Evolutionary conservation across 2,888 invertebrate species (phyloP), one percentile per base, ranked within the genome.

Genomic region (Antheraea assamensis): DNA sequence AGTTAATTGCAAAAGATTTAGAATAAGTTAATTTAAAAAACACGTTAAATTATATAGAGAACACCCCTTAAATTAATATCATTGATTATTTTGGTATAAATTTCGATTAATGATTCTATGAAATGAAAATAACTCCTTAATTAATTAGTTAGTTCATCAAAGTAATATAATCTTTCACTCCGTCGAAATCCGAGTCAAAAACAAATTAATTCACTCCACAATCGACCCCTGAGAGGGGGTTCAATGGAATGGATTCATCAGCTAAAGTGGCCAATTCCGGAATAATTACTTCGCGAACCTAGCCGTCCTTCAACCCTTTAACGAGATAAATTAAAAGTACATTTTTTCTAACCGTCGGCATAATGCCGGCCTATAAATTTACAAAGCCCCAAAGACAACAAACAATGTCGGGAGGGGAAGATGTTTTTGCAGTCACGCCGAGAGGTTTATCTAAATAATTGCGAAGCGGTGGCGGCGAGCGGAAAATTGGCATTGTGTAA

Each of bases 311-410:
- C 93, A 94, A 94, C 94, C 94, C 94, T 94, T 94, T 94, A 94
- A 94, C 93, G 93, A 94, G 94, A 94, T 93, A 94, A 94, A 94
- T 94, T 94, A 94, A 94, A 94, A 94, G 94, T 93, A 93, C 92
- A 93, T 94, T 94, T 94, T 94, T 94, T 94, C 90, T 90, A 93
- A 94, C 93, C 92, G 89, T 88, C 87, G 87, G 88, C 85, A 85
- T 94, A 94, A 94, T 92, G 91, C 85, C 80, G 81, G 84, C 91
- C 92, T 85, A 94, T 94, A 94, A 94, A 94, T 94, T 93, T 85
- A 85, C 90, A 90, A 92, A 93, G 92, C 94, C 93, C 94, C 90
- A 94, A 94, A 94, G 94, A 94, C 94, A 93, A 93, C 93, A 92
- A 92, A 88, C 91, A 87, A 85, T 85, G 88, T 78, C 83, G 90